Evolutionary conservation across 1,140 invertebrate genomes (phyloP), one percentile per base, ranked within the genome.

Genomic region (Heliconius hermathena): DNA sequence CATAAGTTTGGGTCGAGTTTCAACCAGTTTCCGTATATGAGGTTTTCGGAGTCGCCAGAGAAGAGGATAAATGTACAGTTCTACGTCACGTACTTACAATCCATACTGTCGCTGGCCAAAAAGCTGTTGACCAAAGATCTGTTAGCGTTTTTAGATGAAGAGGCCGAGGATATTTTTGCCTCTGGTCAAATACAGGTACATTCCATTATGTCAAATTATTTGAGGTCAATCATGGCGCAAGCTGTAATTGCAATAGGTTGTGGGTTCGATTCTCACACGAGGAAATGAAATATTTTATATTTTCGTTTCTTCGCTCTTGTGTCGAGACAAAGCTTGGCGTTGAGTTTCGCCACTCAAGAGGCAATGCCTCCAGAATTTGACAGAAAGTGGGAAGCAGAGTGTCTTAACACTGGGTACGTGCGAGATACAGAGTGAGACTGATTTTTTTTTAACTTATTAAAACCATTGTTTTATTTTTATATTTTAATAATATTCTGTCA

Each of bases 1-100:
- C 96, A 97, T 73, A 98, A 98, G 87, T 98, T 97, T 87, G 98
- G 98, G 26, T 99, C 98, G 1, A 98, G 97, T 89, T 99, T 99
- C 82, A 97, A 98, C 93, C 97, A 98, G 88, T 97, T 97, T 87
- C 97, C 97, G 0, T 97, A 98, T 79, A 97, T 98, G 96, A 95
- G 96, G 72, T 96, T 97, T 66, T 96, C 96, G 16, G 96, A 97
- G 71, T 96, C 95, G 29, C 95, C 96, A 0, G 96, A 97, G 38
- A 97, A 96, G 82, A 96, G 95, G 88, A 92, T 90, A 72, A 95
- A 88, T 79, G 93, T 96, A 75, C 96, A 96, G 85, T 97, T 98
- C 87, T 96, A 96, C 52, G 96, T 97, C 38, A 96, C 96, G 73
- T 97, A 98, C 93, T 89, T 98, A 74, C 96, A 98, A 93, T 97